Base-by-base conservation (phyloP, 2,797 vertebrate species). In the Ispidina lecontei region DNA sequence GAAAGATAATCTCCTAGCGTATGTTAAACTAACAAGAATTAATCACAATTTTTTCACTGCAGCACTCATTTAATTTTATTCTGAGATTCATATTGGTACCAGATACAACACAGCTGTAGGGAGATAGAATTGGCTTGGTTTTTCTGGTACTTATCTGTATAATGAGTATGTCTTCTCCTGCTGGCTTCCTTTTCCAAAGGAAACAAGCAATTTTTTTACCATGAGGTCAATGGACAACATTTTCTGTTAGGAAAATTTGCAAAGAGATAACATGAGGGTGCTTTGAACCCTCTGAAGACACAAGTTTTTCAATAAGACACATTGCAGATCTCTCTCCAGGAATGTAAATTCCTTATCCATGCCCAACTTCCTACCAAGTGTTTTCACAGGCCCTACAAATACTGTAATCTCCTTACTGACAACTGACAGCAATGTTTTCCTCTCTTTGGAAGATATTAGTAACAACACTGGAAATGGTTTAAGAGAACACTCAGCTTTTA, bases 391-490 rank as follows among this genome's bases (percentile, higher is more conserved):
- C 39, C 52, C 79, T 46, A 21, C 47, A 63, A 41, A 28, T 23
- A 26, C 52, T 69, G 28, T 6, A 4, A 17, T 37, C 43, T 82
- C 44, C 56, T 70, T 85, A 71, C 43, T 62, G 62, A 82, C 64
- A 89, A 89, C 78, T 87, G 64, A 65, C 39, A 49, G 65, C 73
- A 94, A 83, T 43, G 76, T 94, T 80, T 55, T 67, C 80, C 69
- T 76, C 79, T 73, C 58, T 67, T 73, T 63, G 54, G 56, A 39
- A 76, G 52, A 51, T 6, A 39, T 17, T 54, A 56, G 31, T 41
- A 72, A 41, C 39, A 73, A 44, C 9, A 28, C 13, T 54, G 37
- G 43, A 49, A 82, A 69, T 16, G 18, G 31, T 69, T 65, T 33
- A 65, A 76, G 33, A 35, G 25, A 58, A 28, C 89, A 91, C 37